Evolutionary conservation across 2,113 vertebrate species (phyloP).

Genomic region (Anguilla rostrata): DNA sequence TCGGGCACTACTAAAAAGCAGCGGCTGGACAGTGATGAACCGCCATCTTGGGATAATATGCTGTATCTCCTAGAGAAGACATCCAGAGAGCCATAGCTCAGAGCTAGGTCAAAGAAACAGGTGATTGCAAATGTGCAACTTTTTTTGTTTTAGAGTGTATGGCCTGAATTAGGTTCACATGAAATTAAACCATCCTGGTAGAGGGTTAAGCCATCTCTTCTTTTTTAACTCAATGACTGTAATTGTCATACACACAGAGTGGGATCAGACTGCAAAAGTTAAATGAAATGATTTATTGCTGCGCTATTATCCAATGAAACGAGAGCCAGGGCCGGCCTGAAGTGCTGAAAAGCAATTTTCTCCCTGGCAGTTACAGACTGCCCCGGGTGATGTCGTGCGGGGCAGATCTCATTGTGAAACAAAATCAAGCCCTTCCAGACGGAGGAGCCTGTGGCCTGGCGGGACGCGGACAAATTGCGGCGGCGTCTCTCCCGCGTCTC

Average conservation of each 20-base stretch:
- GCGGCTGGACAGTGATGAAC: slow-evolving; percentile 1
- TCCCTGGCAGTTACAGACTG: background rate
- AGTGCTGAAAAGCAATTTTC: slow-evolving; percentile 31
- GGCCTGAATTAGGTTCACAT: background rate
- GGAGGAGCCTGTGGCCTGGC: background rate
- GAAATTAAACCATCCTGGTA: background rate
- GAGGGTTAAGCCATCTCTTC: background rate
- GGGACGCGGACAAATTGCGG: slow-evolving; percentile 24
- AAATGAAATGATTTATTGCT: slow-evolving; percentile 23
- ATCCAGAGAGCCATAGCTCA: background rate
- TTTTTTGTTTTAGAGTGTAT: background rate
- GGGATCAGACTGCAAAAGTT: slow-evolving; percentile 5
- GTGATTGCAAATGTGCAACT: background rate
- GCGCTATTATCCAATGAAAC: slow-evolving; percentile 20
- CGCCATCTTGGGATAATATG: background rate
- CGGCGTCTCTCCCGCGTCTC: background rate
- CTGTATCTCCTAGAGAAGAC: background rate
- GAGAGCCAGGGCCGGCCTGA: slow-evolving; percentile 5
- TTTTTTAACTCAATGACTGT: background rate
- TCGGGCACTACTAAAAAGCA: background rate
- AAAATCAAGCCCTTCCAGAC: background rate
- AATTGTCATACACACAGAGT: slow-evolving; percentile 5
- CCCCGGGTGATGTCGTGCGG: background rate
- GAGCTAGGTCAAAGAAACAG: background rate
- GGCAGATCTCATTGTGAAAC: slow-evolving; percentile 7